Evolutionary conservation across 2,888 invertebrate species (phyloP), one percentile per base, ranked within the genome.

Genomic region (Ophioninae sp.): DNA sequence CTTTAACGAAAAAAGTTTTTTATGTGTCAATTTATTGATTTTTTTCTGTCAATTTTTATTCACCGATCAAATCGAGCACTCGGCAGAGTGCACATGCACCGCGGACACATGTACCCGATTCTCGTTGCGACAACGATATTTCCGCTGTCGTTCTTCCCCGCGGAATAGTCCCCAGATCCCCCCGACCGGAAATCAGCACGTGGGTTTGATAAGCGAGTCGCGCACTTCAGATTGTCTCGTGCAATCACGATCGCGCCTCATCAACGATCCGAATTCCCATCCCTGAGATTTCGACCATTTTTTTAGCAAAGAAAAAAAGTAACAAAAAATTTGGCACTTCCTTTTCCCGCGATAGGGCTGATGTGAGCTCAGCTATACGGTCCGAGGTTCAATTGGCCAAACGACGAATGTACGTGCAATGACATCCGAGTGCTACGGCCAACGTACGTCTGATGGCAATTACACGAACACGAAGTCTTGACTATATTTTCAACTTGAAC

Each of bases 351-450:
- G 17, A 50, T 50, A 17, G 2, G 17, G 50, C 17, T 17, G 50
- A 13, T 50, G 50, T 50, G 69, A 80, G 68, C 59, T 57, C 74
- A 69, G 64, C 59, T 59, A 61, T 41, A 65, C 62, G 30, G 64
- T 21, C 70, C 56, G 61, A 75, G 13, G 68, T 77, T 57, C 73
- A 83, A 83, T 78, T 80, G 80, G 64, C n/a, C 39, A n/a, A 61
- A 69, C 68, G 21, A 68, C 61, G 61, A 74, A 73, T 59, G 73
- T 61, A n/a, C 7, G 61, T 44, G 50, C 44, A 44, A 78, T 78
- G 74, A 74, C 41, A 57, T 74, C 73, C 69, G 59, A 64, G 30
- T 30, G 21, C 37, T 64, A 23, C 41, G 62, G 23, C 21, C 41
- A 41, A 30, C 30, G 59, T 30, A 23, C 21, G 39, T 39, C 67